Conservation (phyloP, 2,113 vertebrate species). For the Clarias magur region DNA sequence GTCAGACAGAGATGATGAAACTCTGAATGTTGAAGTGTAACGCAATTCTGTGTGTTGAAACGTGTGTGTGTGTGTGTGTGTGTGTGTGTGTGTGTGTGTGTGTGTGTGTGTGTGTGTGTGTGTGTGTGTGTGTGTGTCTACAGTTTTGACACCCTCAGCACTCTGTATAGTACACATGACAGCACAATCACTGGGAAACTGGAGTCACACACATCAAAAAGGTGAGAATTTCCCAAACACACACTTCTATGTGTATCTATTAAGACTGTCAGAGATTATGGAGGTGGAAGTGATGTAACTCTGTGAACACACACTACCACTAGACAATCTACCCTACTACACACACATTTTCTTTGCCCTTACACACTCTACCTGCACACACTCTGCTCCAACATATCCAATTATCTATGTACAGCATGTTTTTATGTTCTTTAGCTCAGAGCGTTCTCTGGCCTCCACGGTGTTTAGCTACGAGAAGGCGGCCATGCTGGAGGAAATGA, state of each 20-base stretch:
- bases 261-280: background rate
- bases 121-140: constrained; percentile 15
- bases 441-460: constrained; percentile 39
- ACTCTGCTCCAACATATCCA: background rate
- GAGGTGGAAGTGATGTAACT: background rate
- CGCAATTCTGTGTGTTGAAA: background rate
- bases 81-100: background rate
- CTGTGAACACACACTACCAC: background rate
- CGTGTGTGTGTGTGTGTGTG: too few relatives aligned
- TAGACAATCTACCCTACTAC: background rate
- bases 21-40: background rate
- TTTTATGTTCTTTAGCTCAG: constrained; percentile 55
- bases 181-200: background rate
- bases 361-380: background rate
- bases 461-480: constrained; percentile 62
- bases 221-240: constrained; percentile 1
- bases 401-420: background rate
- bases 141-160: constrained; percentile 6
- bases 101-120: constrained; percentile 7
- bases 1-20: background rate
- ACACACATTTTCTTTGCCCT: background rate
- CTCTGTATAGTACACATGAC: background rate
- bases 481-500: constrained; percentile 52
- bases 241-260: background rate
- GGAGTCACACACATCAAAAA: constrained; percentile 13